A percentile compares a stretch with the other conserved stretches of the same genome.
phyloP scores from a whole-genome alignment of 1,140 invertebrate species.

The Aporrectodea caliginosa region DNA sequence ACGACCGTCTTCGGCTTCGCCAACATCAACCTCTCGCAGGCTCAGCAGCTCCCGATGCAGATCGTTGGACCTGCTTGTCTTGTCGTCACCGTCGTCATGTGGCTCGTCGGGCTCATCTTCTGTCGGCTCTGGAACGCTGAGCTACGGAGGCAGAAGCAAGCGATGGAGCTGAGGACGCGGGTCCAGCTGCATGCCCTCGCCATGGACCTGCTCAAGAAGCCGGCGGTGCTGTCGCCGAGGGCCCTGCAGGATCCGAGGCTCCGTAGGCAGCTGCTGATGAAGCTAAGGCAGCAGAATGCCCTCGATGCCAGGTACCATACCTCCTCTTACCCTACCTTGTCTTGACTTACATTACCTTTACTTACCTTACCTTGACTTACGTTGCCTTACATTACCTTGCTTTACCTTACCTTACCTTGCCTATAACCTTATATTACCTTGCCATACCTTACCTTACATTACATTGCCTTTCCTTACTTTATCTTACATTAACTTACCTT shows the following conservation, averaged over 20 bases:
- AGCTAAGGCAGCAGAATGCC: conserved; percentile 27
- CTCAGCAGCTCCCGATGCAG: conserved; percentile 24
- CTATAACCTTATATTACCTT: too few relatives aligned
- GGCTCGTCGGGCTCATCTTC: conserved; percentile 24
- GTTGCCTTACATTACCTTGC: too few relatives aligned
- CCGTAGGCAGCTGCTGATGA: conserved; percentile 25
- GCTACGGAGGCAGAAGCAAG: conserved; percentile 24
- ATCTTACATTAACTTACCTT: too few relatives aligned
- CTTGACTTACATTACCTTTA: too few relatives aligned
- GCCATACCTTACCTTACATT: too few relatives aligned
- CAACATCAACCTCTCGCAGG: conserved; percentile 3
- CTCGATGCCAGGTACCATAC: conserved; percentile 22
- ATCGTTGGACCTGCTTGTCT: conserved; percentile 24
- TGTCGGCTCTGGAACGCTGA: conserved; percentile 25
- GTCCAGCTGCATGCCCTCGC: conserved; percentile 31
- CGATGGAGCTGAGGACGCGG: conserved; percentile 23
- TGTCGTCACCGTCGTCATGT: conserved; percentile 26
- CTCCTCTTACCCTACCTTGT: too few relatives aligned
- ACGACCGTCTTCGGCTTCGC: conserved; percentile 30
- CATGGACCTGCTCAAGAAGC: conserved; percentile 30
- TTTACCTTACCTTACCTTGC: too few relatives aligned
- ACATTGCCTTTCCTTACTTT: too few relatives aligned
- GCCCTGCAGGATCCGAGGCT: conserved; percentile 25
- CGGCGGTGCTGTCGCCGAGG: conserved; percentile 17
- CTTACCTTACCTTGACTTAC: too few relatives aligned